A percentile compares a stretch with the other conserved stretches of the same genome.
Conservation (phyloP, 1,140 invertebrate genomes). For the Drosophila saltans region DNA sequence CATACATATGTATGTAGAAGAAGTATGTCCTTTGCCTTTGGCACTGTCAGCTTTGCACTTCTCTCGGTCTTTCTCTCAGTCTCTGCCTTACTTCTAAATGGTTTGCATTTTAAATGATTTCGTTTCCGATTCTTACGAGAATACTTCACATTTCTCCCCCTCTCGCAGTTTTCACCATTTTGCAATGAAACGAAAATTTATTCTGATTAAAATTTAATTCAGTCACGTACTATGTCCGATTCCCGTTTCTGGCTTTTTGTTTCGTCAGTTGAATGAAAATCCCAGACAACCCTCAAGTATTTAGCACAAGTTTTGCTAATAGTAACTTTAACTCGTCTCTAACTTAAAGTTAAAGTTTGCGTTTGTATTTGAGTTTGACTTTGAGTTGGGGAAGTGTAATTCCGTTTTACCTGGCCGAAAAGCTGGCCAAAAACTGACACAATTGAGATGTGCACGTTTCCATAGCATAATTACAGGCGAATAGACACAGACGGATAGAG, state of each 20-base stretch:
- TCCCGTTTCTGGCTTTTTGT: slow-evolving; percentile 36
- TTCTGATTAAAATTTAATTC: slow-evolving; percentile 82
- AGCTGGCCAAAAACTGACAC: background rate
- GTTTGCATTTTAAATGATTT: slow-evolving; percentile 63
- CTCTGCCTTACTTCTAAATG: slow-evolving; percentile 42
- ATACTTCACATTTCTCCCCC: background rate
- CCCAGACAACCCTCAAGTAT: slow-evolving; percentile 61
- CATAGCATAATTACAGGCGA: slow-evolving; percentile 45
- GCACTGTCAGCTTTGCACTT: slow-evolving; percentile 38
- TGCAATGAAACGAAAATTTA: slow-evolving; percentile 48
- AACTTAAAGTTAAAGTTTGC: background rate
- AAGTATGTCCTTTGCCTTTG: slow-evolving; percentile 47
- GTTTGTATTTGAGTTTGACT: slow-evolving; percentile 31
- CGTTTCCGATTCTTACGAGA: slow-evolving; percentile 9
- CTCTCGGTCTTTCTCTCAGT: background rate
- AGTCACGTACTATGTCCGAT: slow-evolving; percentile 72
- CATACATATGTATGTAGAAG: slow-evolving; percentile 45
- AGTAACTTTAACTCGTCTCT: slow-evolving; percentile 28
- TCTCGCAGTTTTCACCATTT: background rate
- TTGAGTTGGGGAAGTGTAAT: slow-evolving; percentile 17
- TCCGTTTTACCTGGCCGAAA: too few species aligned
- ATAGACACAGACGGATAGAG: background rate
- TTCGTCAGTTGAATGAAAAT: slow-evolving; percentile 53
- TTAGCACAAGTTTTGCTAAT: slow-evolving; percentile 75
- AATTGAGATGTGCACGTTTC: slow-evolving; percentile 32